Evolutionary conservation across 92 coral and sea anemone species (phyloP).

Genomic region (Micromussa lordhowensis): DNA sequence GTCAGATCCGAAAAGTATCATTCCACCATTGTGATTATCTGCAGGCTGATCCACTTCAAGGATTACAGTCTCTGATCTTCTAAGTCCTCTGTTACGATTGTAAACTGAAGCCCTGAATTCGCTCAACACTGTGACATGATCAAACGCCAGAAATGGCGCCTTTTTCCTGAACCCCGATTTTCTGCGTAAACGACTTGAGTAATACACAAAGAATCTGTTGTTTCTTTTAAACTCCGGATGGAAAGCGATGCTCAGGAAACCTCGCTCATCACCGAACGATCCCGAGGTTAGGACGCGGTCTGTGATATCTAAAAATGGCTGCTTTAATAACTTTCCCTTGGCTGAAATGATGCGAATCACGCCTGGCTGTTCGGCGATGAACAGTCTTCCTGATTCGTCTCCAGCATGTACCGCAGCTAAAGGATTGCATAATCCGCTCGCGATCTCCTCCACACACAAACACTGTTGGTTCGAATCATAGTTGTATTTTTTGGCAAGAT

Average conservation of each 20-base stretch:
- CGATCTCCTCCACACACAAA: conserved; percentile 82
- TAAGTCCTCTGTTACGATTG: conserved; percentile 72
- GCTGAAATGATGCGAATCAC: conserved; percentile 72
- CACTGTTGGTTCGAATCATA: conserved; percentile 63
- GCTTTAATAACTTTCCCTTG: conserved; percentile 44
- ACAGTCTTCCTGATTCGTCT: conserved; percentile 83
- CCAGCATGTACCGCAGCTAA: conserved; percentile 86
- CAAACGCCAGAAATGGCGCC: conserved; percentile 20
- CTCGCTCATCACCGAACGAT: conserved; percentile 86
- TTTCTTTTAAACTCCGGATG: conserved; percentile 79
- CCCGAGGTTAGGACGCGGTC: conserved; percentile 72
- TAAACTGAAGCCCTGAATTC: conserved; percentile 76
- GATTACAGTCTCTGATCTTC: conserved; percentile 71
- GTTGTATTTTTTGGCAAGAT: conserved; percentile 55
- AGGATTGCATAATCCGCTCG: conserved; percentile 79
- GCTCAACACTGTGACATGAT: conserved; percentile 80
- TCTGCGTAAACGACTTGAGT: conserved; percentile 64
- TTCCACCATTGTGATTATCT: conserved; percentile 91
- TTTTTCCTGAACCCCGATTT: neutral
- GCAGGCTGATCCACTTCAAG: conserved; percentile 80
- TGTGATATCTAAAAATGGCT: conserved; percentile 79
- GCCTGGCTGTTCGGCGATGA: conserved; percentile 89
- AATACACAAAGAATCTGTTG: conserved; percentile 88
- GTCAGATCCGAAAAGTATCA: conserved; percentile 82
- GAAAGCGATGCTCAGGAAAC: conserved; percentile 83